phyloP scores from a whole-genome alignment of 2,113 vertebrate species.

The Macheiramphus alcinus region DNA sequence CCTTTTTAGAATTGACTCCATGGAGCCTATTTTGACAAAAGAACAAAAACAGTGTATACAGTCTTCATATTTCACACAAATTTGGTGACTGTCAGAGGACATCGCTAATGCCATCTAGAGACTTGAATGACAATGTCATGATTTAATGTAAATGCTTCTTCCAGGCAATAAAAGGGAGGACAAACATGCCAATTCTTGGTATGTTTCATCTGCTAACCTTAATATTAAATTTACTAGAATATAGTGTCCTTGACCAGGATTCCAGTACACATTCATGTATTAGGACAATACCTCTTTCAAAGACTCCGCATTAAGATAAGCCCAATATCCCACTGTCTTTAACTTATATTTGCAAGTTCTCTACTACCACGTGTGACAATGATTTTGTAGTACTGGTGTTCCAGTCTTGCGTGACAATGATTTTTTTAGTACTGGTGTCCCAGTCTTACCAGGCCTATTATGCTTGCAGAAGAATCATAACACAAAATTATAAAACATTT shows the following conservation, averaged over 20 bases:
- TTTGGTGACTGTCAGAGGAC: background rate
- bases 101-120: background rate
- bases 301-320: background rate
- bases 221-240: background rate
- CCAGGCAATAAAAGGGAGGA: background rate
- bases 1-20: conserved; percentile 12
- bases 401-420: background rate
- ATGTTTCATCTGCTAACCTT: background rate
- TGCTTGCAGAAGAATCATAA: background rate
- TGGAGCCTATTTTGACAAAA: background rate
- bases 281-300: background rate
- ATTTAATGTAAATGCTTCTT: background rate
- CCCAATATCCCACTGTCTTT: background rate
- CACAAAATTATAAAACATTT: background rate
- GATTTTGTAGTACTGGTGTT: too few relatives aligned
- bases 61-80: background rate
- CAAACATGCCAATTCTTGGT: background rate
- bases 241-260: background rate
- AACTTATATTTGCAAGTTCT: background rate
- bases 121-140: background rate
- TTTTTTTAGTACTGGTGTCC: background rate
- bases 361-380: background rate
- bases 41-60: background rate
- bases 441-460: background rate
- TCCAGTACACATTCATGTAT: background rate